A percentile compares a stretch with the other conserved stretches of the same genome.
Evolutionary conservation across 2,797 vertebrate genomes (phyloP).

Genomic region (Pagetopsis macropterus): DNA sequence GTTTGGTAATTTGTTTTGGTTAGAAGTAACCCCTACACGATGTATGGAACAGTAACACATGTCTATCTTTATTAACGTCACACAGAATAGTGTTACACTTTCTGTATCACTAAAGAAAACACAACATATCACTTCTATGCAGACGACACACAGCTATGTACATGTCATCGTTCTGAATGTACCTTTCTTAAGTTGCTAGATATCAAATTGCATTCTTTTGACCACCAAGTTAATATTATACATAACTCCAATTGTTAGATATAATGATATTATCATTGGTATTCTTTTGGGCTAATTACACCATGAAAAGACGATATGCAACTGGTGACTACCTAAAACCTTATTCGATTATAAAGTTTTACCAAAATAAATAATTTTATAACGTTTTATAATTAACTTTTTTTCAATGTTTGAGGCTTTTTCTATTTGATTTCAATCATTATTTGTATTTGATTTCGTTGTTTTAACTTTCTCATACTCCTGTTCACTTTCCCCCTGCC

Average conservation of each 20-base stretch:
- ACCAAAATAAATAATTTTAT: background rate
- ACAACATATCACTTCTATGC: background rate
- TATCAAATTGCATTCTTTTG: background rate
- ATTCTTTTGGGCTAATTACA: background rate
- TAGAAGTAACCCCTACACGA: background rate
- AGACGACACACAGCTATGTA: background rate
- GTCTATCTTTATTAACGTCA: background rate
- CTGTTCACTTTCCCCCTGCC: background rate
- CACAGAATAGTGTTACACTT: background rate
- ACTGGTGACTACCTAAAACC: background rate
- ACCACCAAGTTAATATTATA: too few relatives aligned
- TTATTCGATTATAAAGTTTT: background rate
- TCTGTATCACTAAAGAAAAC: background rate
- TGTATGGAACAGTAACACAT: background rate
- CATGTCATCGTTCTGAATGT: background rate
- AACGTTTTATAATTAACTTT: background rate
- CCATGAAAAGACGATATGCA: background rate
- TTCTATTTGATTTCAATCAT: too few relatives aligned
- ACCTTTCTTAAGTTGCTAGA: background rate
- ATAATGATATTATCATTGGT: background rate
- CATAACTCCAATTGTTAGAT: background rate
- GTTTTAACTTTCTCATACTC: background rate
- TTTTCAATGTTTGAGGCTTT: background rate
- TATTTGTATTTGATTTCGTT: background rate
- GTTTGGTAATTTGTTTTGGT: background rate